A percentile compares a stretch with the other conserved stretches of the same genome.
Conservation (phyloP, 2,888 invertebrate species). For the Leptinotarsa peninsularis region DNA sequence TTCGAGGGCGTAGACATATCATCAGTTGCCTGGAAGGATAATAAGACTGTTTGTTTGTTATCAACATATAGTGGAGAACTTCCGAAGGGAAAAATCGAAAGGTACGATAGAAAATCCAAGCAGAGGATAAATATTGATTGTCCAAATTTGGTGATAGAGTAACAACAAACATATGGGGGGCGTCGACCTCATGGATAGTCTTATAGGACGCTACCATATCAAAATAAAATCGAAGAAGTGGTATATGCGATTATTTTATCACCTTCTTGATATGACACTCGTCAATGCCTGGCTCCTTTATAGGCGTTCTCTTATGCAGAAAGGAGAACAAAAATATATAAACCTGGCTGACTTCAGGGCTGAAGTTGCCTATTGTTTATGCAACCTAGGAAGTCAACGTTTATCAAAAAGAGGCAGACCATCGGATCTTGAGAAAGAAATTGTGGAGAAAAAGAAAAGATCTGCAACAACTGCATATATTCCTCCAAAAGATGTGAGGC, state of each 20-base stretch:
- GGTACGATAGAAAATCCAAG: constrained; percentile 24
- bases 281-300: constrained; percentile 45
- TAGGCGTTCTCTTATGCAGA: constrained; percentile 21
- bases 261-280: constrained; percentile 40
- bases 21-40: constrained; percentile 27
- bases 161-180: constrained; percentile 40
- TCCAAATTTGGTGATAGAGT: constrained; percentile 8
- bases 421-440: constrained; percentile 35
- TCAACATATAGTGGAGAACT: constrained; percentile 9
- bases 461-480: constrained; percentile 30
- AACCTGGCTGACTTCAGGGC: constrained; percentile 19
- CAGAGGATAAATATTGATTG: constrained; percentile 27
- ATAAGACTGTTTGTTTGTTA: constrained; percentile 16
- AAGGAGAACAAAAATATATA: constrained; percentile 13
- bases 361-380: constrained; percentile 38
- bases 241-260: constrained; percentile 46
- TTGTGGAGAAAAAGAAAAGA: constrained; percentile 29
- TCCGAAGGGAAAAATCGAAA: constrained; percentile 19
- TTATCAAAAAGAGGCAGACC: constrained; percentile 37
- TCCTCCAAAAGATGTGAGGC: constrained; percentile 35
- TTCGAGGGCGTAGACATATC: constrained; percentile 17
- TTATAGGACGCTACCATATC: constrained; percentile 41
- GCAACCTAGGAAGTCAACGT: constrained; percentile 21
- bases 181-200: constrained; percentile 39
- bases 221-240: constrained; percentile 37